A percentile compares a stretch with the other conserved stretches of the same genome.
Evolutionary conservation across 2,113 vertebrate genomes (phyloP).

Genomic region (Pardalotus punctatus): DNA sequence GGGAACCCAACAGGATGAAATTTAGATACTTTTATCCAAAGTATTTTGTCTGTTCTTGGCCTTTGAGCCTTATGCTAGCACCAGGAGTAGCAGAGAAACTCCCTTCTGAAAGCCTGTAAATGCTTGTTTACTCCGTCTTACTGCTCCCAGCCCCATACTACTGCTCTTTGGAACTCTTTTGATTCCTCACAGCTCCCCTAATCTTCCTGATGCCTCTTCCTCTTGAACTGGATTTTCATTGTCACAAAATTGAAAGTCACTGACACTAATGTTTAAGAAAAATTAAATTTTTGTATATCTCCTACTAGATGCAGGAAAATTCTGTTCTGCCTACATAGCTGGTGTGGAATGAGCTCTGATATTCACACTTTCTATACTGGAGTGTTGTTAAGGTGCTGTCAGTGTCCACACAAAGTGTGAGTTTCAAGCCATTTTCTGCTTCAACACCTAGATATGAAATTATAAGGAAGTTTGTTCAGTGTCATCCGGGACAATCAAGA

Average conservation of each 20-base stretch:
- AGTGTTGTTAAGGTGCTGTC: not conserved
- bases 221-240: not conserved
- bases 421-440: not conserved
- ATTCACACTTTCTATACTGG: accelerated
- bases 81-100: not conserved
- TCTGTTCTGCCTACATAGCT: not conserved
- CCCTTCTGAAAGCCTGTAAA: not conserved
- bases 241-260: not conserved
- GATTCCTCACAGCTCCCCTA: not conserved
- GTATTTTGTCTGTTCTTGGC: not conserved
- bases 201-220: not conserved
- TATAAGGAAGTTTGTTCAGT: not conserved
- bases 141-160: not conserved
- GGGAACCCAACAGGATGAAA: not conserved
- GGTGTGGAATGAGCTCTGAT: not conserved
- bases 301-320: not conserved
- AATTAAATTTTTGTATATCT: not conserved
- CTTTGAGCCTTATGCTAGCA: not conserved
- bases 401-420: not conserved
- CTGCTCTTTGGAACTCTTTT: not conserved
- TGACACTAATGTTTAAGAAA: accelerated
- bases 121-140: not conserved
- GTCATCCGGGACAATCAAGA: not conserved
- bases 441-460: not conserved
- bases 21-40: not conserved